A percentile compares a stretch with the other conserved stretches of the same genome.
phyloP scores from a whole-genome alignment of 1,140 invertebrate genomes.

The Caenorhabditis briggsae region DNA sequence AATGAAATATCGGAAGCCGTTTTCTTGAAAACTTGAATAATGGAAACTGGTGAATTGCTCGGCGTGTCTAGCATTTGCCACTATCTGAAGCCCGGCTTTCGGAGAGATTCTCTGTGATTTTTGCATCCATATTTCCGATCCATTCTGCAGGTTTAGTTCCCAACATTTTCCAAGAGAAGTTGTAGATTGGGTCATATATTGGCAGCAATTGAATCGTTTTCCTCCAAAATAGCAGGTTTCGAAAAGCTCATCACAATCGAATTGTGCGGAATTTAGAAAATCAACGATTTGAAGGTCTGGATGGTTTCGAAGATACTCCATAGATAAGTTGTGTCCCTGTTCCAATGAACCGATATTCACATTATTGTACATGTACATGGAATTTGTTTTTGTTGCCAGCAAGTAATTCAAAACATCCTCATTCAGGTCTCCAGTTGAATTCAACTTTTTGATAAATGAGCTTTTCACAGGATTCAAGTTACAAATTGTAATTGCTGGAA shows the following conservation, averaged over 20 bases:
- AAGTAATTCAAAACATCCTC: constrained; percentile 50
- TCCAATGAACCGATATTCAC: constrained; percentile 2
- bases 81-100: constrained; percentile 41
- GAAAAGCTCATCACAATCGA: constrained; percentile 58
- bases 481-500: constrained; percentile 59
- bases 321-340: background rate
- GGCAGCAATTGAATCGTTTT: constrained; percentile 58
- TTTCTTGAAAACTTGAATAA: constrained; percentile 45
- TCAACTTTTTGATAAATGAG: constrained; percentile 38
- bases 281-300: background rate
- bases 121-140: constrained; percentile 13
- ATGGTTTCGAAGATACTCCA: constrained; percentile 15
- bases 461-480: constrained; percentile 56
- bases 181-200: constrained; percentile 42
- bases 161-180: constrained; percentile 56
- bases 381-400: constrained; percentile 51
- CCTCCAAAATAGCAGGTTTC: constrained; percentile 58
- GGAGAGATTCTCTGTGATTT: background rate
- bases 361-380: constrained; percentile 40
- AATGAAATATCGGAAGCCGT: constrained; percentile 58
- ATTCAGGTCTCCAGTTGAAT: constrained; percentile 49
- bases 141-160: constrained; percentile 44
- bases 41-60: constrained; percentile 28
- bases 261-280: constrained; percentile 33
- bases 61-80: constrained; percentile 37